phyloP scores from a whole-genome alignment of 2,888 invertebrate genomes.

The Drosophila mettleri region DNA sequence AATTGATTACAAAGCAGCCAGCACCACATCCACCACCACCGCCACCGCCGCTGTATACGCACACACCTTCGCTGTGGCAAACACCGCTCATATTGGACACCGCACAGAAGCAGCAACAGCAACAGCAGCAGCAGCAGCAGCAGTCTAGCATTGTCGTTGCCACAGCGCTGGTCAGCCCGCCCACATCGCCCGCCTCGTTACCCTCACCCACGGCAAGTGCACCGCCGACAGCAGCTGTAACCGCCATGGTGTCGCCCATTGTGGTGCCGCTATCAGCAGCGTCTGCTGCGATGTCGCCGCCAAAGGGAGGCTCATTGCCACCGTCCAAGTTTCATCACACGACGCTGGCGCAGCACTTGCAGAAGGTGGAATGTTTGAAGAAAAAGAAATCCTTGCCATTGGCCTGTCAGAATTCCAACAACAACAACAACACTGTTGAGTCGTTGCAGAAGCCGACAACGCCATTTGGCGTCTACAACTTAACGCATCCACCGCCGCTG shows the following conservation, averaged over 20 bases:
- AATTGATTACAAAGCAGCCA: conserved; percentile 33
- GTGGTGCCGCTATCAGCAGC: conserved; percentile 63
- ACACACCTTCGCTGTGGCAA: conserved; percentile 82
- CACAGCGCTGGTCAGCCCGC: conserved; percentile 66
- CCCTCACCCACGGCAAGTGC: conserved; percentile 61
- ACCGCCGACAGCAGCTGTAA: conserved; percentile 62
- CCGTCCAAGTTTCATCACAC: conserved; percentile 84
- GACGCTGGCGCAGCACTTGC: conserved; percentile 83
- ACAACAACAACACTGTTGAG: conserved; percentile 38
- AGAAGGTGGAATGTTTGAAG: conserved; percentile 82
- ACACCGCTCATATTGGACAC: conserved; percentile 80
- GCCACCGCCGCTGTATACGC: conserved; percentile 69
- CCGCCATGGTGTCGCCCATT: conserved; percentile 75
- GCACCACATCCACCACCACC: conserved; percentile 61
- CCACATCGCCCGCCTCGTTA: conserved; percentile 77
- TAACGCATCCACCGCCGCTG: conserved; percentile 69
- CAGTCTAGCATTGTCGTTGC: conserved; percentile 35
- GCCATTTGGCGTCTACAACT: conserved; percentile 39
- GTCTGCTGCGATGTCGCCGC: conserved; percentile 51
- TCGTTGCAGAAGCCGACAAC: conserved; percentile 41
- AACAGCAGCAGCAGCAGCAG: conserved; percentile 32
- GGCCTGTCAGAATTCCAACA: conserved; percentile 51
- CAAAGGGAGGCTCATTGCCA: conserved; percentile 73
- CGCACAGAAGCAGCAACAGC: conserved; percentile 59
- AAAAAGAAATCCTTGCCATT: conserved; percentile 77